Evolutionary conservation across 1,140 invertebrate species (phyloP).

Genomic region (Holcopasites calliopsidis): DNA sequence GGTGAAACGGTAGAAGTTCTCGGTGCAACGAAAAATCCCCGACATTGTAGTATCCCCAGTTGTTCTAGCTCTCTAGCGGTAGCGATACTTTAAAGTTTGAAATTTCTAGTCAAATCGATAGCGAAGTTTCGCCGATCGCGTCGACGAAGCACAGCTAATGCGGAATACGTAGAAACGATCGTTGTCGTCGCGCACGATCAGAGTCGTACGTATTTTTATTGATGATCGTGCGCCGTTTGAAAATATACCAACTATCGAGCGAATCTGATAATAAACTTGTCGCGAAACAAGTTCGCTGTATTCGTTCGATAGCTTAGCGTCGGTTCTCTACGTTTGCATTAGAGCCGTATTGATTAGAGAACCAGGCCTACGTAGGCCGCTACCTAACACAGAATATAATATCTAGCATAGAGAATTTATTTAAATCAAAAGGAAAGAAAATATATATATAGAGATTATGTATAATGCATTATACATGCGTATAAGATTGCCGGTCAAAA

Average conservation of each 20-base stretch:
- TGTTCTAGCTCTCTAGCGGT: constrained; percentile 52
- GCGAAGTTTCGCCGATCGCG: background rate
- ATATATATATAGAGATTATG: constrained; percentile 43
- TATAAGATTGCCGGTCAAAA: too few species aligned
- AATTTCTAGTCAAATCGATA: constrained; percentile 55
- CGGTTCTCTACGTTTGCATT: constrained; percentile 45
- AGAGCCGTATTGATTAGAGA: constrained; percentile 58
- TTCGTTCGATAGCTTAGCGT: constrained; percentile 11
- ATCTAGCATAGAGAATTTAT: constrained; percentile 64
- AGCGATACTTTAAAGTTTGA: constrained; percentile 48
- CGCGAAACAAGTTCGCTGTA: background rate
- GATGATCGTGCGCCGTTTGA: constrained; percentile 19
- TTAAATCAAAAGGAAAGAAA: constrained; percentile 62
- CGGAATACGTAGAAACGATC: background rate
- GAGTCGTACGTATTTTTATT: constrained; percentile 34
- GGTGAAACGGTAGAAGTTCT: constrained; percentile 43
- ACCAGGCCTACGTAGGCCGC: constrained; percentile 47
- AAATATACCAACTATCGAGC: constrained; percentile 16
- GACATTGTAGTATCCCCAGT: constrained; percentile 33
- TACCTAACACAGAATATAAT: constrained; percentile 51
- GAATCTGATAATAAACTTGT: background rate
- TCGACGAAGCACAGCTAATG: background rate
- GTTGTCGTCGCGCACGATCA: background rate
- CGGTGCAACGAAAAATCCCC: constrained; percentile 66
- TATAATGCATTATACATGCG: constrained; percentile 36